These are phyloP conservation scores for Acrossocheilus wenchowensis DNA, from an alignment of 2,797 vertebrate genomes.

Conservation along the genomic window DNA sequence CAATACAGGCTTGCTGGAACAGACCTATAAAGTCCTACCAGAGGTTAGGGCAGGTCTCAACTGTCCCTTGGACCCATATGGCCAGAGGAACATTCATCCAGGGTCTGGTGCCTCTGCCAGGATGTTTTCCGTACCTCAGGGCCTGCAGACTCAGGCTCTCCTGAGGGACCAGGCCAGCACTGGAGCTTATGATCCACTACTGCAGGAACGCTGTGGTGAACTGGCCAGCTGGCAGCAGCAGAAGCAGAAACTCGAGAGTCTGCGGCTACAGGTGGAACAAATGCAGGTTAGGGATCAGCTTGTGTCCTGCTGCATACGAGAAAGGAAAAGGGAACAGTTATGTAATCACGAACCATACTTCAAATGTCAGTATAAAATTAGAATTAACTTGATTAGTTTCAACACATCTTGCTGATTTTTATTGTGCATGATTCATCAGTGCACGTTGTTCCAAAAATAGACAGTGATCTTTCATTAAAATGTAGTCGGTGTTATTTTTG, in stretches of 20 bases:
- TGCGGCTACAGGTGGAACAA: conserved; percentile 90
- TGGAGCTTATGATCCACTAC: conserved; percentile 72
- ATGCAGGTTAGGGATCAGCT: conserved; percentile 85
- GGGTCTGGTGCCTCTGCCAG: conserved; percentile 68
- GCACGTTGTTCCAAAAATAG: not conserved
- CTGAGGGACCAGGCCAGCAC: conserved; percentile 71
- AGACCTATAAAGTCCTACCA: conserved; percentile 83
- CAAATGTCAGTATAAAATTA: not conserved
- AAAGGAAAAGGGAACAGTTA: conserved; percentile 6
- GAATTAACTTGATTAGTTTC: not conserved
- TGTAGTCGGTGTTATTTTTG: not conserved
- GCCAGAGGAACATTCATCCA: conserved; percentile 70
- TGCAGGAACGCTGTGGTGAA: conserved; percentile 81
- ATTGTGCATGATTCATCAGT: not conserved
- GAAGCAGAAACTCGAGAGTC: conserved; percentile 85
- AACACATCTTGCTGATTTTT: not conserved
- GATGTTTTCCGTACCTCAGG: conserved; percentile 75
- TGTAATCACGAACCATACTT: not conserved
- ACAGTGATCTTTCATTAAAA: not conserved
- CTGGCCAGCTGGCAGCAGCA: conserved; percentile 87
- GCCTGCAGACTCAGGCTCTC: conserved; percentile 77
- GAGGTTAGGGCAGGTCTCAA: conserved; percentile 75
- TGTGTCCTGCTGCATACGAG: not conserved
- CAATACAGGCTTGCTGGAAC: conserved; percentile 73
- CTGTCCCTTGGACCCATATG: conserved; percentile 68